Percentiles rank a stretch among this genome's conserved stretches.
Conservation (phyloP, 2,888 invertebrate genomes). For the Mermis nigrescens region DNA sequence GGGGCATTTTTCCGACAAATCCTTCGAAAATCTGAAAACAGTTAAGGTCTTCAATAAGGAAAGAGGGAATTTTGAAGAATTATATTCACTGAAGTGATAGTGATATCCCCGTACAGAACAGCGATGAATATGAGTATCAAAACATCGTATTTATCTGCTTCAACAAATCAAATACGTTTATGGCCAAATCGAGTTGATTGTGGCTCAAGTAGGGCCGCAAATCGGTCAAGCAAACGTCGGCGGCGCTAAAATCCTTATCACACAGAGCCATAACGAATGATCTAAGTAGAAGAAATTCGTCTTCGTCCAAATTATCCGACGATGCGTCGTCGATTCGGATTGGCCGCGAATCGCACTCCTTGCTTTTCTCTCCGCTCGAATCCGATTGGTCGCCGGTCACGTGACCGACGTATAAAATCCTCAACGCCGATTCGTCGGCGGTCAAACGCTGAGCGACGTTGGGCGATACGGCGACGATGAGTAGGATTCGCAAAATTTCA, state of each 20-base stretch:
- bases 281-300: neutral
- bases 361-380: neutral
- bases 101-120: too few relatives aligned
- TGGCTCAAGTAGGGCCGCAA: neutral
- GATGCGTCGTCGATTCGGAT: neutral
- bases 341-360: neutral
- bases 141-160: too few relatives aligned
- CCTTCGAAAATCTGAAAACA: too few relatives aligned
- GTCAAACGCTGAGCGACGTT: neutral
- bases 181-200: neutral
- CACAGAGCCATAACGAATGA: slow-evolving; percentile 7
- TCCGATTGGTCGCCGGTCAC: neutral
- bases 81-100: too few relatives aligned
- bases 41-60: too few relatives aligned
- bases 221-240: neutral
- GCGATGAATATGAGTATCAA: too few relatives aligned
- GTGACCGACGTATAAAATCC: neutral
- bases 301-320: neutral
- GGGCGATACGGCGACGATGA: neutral
- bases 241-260: neutral
- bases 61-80: too few relatives aligned
- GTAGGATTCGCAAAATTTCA: neutral
- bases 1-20: too few relatives aligned
- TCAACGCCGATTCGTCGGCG: neutral
- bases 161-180: neutral